phyloP scores from a whole-genome alignment of 2,888 invertebrate genomes.

The Vesta saturnalis region DNA sequence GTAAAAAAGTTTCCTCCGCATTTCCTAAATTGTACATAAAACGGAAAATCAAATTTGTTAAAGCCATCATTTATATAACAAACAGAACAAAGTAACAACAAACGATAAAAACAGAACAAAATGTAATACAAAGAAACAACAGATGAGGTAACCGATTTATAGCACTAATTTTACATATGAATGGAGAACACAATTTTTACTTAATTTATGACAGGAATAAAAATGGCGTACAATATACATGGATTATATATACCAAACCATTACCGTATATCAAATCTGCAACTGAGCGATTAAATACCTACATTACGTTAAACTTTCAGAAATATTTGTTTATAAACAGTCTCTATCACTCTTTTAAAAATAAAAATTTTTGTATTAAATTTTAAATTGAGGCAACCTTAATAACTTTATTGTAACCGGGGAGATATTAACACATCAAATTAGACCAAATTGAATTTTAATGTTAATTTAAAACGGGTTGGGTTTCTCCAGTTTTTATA shows the following conservation, averaged over 20 bases:
- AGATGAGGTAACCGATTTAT: slow-evolving; percentile 13
- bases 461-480: neutral
- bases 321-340: neutral
- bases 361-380: neutral
- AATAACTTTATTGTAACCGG: neutral
- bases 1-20: neutral
- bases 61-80: slow-evolving; percentile 6
- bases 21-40: neutral
- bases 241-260: neutral
- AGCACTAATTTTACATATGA: slow-evolving; percentile 15
- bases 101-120: neutral
- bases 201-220: slow-evolving; percentile 9
- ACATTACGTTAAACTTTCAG: neutral
- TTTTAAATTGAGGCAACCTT: neutral
- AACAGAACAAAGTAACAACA: neutral
- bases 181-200: slow-evolving; percentile 12
- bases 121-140: slow-evolving; percentile 15
- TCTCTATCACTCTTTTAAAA: neutral
- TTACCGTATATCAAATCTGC: neutral
- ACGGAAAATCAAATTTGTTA: slow-evolving; percentile 6
- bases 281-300: too few species aligned
- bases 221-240: neutral
- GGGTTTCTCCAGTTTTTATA: neutral
- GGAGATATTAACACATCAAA: neutral
- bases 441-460: neutral